Base-by-base conservation (phyloP, 2,797 vertebrate genomes). In the Ambastaia sidthimunki region DNA sequence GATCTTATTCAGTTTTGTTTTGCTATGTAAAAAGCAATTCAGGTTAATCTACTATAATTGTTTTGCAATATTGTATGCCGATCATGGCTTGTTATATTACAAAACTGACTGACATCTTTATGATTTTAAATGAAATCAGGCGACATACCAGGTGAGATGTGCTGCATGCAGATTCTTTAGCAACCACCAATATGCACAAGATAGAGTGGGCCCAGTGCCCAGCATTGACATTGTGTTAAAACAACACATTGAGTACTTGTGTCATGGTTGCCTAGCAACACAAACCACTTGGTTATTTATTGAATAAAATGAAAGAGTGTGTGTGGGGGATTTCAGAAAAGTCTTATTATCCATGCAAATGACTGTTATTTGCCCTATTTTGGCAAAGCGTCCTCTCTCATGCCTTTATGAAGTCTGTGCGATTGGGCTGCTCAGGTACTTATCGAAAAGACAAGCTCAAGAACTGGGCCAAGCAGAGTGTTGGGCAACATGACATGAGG, bases 181-280 rank as follows among this genome's bases (percentile, higher is more conserved):
- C 60, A 74, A 71, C 75, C 69, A 71, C 60, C 37, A 74, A 67
- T 72, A 86, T 82, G 74, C 73, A 82, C 83, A 80, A 41, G 73
- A 74, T 84, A 66, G 86, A 83, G 69, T 81, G 74, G 85, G 86
- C 89, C 78, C 80, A 68, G 60, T 87, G 85, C 84, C 86, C 80
- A 83, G 79, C 71, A 82, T 85, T 90, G 84, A 83, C 84, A 87
- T 69, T 76, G 77, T 87, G 74, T 87, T 91, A 85, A 91, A 90
- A 90, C 89, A 91, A 89, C 83, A 76, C 85, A 87, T 75, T 84
- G 89, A 88, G 86, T 88, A 75, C 88, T 88, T 89, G 87, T 89
- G 85, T 85, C 85, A 82, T 69, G 85, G 92, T 93, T 93, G 89
- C 93, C 88, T 89, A 87, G 93, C 88, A 93, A 93, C 91, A 87